These are phyloP conservation scores for Nibea coibor DNA, from an alignment of 2,113 vertebrate species.

Conservation along the genomic window DNA sequence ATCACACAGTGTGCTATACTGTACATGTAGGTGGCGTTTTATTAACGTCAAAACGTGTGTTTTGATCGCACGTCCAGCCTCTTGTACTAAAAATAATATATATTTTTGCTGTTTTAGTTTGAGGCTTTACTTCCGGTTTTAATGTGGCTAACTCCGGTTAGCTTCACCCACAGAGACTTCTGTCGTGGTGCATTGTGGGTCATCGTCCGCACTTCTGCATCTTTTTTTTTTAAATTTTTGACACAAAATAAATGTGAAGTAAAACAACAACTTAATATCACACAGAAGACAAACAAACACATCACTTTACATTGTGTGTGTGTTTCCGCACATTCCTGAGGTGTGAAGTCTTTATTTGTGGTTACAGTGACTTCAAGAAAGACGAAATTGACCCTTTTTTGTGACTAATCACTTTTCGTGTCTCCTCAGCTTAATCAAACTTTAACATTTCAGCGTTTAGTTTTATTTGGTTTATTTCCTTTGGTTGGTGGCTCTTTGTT, in stretches of 20 bases:
- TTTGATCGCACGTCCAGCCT: background rate
- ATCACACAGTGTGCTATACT: background rate
- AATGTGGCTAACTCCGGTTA: background rate
- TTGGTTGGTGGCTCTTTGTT: no score
- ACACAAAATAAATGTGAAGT: background rate
- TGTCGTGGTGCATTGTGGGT: background rate
- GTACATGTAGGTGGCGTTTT: background rate
- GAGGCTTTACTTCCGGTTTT: background rate
- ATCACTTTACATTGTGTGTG: accelerated
- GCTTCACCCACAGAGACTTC: background rate
- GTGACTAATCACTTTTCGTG: background rate
- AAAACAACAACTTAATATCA: background rate
- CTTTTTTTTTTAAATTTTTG: background rate
- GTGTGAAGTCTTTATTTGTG: background rate
- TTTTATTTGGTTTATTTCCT: no score
- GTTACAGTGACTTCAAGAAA: background rate
- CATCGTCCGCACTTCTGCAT: no score
- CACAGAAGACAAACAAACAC: background rate
- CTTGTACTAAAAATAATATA: background rate
- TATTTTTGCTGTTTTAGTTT: background rate
- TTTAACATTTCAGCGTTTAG: no score
- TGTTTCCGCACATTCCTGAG: background rate
- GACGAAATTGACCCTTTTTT: background rate
- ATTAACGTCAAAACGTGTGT: background rate
- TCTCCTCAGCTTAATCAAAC: no score